phyloP scores from a whole-genome alignment of 2,113 vertebrate genomes.

The Hiodon tergisus region DNA sequence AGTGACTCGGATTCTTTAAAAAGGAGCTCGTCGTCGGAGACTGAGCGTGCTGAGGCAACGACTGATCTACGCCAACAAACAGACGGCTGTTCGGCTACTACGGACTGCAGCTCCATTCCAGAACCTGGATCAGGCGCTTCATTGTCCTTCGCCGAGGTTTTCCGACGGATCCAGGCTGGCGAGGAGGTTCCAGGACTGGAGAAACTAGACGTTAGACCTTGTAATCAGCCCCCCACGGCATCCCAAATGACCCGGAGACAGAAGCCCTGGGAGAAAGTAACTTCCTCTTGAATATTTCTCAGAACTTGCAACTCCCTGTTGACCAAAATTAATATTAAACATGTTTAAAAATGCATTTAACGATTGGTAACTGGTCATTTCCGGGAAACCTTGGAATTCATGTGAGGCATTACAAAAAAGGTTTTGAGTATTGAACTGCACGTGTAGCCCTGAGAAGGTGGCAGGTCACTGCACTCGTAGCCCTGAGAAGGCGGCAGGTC shows the following conservation, averaged over 20 bases:
- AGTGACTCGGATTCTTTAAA: not conserved
- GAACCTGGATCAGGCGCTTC: conserved; percentile 1
- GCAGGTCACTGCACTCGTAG: too few species aligned
- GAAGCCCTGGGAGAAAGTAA: conserved; percentile 63
- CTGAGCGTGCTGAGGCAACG: too few species aligned
- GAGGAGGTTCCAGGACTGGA: conserved; percentile 58
- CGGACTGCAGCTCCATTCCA: not conserved
- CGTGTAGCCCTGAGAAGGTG: too few species aligned
- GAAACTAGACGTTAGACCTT: conserved; percentile 53
- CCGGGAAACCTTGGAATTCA: too few species aligned
- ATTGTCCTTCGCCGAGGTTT: conserved; percentile 64
- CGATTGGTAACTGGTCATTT: too few species aligned
- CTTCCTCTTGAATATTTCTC: not conserved
- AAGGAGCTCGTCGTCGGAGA: not conserved
- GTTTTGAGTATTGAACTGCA: too few species aligned
- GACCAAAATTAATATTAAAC: too few species aligned
- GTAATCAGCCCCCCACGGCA: conserved; percentile 53
- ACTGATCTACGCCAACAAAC: not conserved
- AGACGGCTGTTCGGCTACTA: not conserved
- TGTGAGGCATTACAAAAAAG: too few species aligned
- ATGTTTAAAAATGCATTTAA: not conserved
- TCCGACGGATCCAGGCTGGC: conserved; percentile 60
- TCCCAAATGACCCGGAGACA: conserved; percentile 54
- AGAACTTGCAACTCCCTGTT: not conserved
- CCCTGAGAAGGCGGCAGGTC: too few species aligned